Evolutionary conservation across 2,113 vertebrate genomes (phyloP).

Genomic region (Oxygymnocypris stewartii): DNA sequence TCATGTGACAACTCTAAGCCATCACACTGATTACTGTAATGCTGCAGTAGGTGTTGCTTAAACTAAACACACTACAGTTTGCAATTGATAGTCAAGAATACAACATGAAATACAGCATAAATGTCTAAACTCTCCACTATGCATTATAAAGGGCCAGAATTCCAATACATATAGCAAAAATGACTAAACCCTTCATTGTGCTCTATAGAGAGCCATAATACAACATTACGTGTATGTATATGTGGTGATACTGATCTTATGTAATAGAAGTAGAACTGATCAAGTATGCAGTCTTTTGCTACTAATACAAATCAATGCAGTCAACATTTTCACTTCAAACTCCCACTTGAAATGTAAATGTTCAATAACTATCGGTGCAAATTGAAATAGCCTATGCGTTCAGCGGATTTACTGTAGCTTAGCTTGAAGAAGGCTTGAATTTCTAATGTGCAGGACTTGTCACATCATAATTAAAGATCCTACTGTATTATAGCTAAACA

Average conservation of each 20-base stretch:
- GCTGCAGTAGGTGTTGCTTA: not conserved
- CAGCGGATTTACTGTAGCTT: not conserved
- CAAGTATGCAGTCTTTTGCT: not conserved
- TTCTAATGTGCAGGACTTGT: not conserved
- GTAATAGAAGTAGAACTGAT: not conserved
- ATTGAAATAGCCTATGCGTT: not conserved
- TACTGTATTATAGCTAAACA: not conserved
- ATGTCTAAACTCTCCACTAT: not conserved
- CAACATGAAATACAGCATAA: not conserved
- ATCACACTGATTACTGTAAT: not conserved
- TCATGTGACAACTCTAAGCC: conserved; percentile 4
- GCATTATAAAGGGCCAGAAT: not conserved
- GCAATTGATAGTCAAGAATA: conserved; percentile 2
- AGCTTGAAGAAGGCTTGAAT: not conserved
- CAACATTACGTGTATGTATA: not conserved
- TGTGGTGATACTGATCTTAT: not conserved
- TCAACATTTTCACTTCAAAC: conserved; percentile 21
- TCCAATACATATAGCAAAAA: not conserved
- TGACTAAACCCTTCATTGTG: not conserved
- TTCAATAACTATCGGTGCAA: not conserved
- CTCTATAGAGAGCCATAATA: not conserved
- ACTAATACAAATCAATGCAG: not conserved
- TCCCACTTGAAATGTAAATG: conserved; percentile 15
- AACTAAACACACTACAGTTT: conserved; percentile 9
- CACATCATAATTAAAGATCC: not conserved